Conservation (phyloP, 2,113 vertebrate species). For the Pterocles gutturalis region DNA sequence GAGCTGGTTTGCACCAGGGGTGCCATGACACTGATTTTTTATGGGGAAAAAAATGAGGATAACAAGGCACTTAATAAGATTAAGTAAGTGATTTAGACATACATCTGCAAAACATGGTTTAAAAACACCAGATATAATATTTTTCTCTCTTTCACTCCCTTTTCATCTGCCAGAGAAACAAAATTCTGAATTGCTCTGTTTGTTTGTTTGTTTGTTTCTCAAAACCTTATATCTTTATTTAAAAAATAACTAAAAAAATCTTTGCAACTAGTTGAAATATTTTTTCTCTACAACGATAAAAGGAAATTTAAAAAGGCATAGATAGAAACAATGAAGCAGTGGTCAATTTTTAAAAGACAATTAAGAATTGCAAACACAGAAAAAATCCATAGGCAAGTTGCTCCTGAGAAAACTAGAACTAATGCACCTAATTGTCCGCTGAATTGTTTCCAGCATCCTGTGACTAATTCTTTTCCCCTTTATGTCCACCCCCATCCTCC, state of each 20-base stretch:
- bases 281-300: background rate
- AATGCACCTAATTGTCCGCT: background rate
- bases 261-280: background rate
- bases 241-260: background rate
- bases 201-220: background rate
- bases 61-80: conserved; percentile 49
- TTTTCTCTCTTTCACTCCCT: background rate
- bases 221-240: background rate
- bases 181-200: background rate
- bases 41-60: background rate
- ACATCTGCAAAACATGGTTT: background rate
- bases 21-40: conserved; percentile 5
- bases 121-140: background rate
- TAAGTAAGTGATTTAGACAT: conserved; percentile 59
- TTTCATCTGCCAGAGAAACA: background rate
- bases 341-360: background rate
- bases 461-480: background rate
- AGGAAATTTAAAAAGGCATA: background rate
- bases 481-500: rapidly evolving
- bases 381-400: background rate
- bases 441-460: background rate
- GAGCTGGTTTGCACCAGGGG: background rate
- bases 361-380: background rate
- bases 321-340: background rate
- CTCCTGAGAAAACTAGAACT: background rate